Base-by-base conservation (phyloP, 2,888 invertebrate species). In the Ophion obscuratus region DNA sequence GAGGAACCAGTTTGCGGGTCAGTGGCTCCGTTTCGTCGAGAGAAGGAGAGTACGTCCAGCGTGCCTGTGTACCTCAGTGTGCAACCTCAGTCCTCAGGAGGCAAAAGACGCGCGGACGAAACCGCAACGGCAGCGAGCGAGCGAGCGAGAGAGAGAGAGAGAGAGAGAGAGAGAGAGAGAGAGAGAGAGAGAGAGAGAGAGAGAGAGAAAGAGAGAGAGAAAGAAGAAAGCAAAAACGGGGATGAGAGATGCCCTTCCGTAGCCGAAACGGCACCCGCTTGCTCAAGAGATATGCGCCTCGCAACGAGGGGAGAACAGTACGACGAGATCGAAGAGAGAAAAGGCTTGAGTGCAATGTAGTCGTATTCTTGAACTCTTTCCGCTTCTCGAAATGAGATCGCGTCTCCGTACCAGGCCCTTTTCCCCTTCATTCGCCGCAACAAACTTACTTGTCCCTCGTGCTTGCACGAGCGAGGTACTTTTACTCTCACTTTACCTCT, bases 1-100 rank as follows among this genome's bases (percentile, higher is more conserved):
- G 91, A 90, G 91, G 92, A 92, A 93, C 92, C 92, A 92, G 92
- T 93, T 92, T 92, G 91, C 92, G 92, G 92, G 91, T 91, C 92
- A 92, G 92, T 92, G 81, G 92, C 92, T 92, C 92, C 90, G 92
- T 90, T 90, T 90, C 89, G 90, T 88, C 89, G 89, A 89, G 89
- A 85, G 81, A 87, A 83, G 66, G 66, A 83, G 80, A 82, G 74
- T 47, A n/a, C 57, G 71, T 20, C 31, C 20, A 36, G 64, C 47
- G 24, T 24, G 74, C 36, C 71, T 31, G 31, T 31, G 31, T 3
- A 2, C 4, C 31, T 31, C 75, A 62, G 81, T 47, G 47, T 14
- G 5, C 47, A 62, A 57, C 59, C 78, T 84, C 47, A 67, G 81
- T 77, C 74, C 62, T 73, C 68, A 24, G 70, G 62, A 67, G 64